Percentiles rank a stretch among this genome's conserved stretches.
Evolutionary conservation across 2,888 invertebrate species (phyloP).

Genomic region (Orchesella flavescens): DNA sequence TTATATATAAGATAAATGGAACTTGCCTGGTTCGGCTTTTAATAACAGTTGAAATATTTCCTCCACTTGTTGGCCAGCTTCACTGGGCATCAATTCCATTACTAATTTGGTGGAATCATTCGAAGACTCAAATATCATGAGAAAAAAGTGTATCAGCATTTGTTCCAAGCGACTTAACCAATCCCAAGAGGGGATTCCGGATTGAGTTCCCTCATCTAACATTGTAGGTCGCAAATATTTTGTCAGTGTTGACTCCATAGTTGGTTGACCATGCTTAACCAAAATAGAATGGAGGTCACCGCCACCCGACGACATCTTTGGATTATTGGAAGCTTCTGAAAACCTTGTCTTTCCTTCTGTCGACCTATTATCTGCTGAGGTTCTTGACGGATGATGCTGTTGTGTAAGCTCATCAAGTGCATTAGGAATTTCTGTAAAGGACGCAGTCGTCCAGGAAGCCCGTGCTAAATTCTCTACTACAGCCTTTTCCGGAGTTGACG

Average conservation of each 20-base stretch:
- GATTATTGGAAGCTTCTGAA: background rate
- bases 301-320: background rate
- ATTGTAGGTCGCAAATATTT: conserved; percentile 23
- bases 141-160: conserved; percentile 57
- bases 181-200: conserved; percentile 48
- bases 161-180: conserved; percentile 53
- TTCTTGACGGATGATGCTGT: conserved; percentile 32
- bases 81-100: conserved; percentile 60
- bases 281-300: conserved; percentile 15
- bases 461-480: background rate
- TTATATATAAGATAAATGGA: background rate
- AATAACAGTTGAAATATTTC: conserved; percentile 53
- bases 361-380: background rate
- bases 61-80: conserved; percentile 42
- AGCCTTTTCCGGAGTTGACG: background rate
- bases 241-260: conserved; percentile 10
- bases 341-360: background rate
- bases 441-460: conserved; percentile 47
- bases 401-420: conserved; percentile 29
- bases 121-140: conserved; percentile 52
- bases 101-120: conserved; percentile 29
- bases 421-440: conserved; percentile 45
- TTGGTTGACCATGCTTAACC: background rate
- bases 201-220: conserved; percentile 41
- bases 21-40: conserved; percentile 51